These are phyloP conservation scores for Ornithorhynchus anatinus DNA, from an alignment of 2,113 vertebrate species.

Conservation along the genomic window DNA sequence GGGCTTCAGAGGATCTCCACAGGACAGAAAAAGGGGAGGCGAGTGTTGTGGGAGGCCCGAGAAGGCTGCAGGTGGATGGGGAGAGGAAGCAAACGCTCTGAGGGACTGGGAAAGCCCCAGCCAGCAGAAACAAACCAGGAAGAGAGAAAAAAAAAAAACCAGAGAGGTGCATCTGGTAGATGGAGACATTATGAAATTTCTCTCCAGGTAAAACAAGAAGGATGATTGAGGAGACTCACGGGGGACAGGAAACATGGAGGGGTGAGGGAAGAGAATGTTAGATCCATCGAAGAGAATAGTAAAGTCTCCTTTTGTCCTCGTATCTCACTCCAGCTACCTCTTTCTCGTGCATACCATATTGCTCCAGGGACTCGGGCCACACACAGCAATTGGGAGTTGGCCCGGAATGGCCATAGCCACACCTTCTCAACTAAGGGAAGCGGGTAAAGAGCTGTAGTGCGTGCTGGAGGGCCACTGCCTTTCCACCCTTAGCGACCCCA, in stretches of 20 bases:
- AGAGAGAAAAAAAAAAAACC: background rate
- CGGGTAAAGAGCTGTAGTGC: no score
- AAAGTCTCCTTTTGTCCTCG: background rate
- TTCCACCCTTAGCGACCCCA: conserved; percentile 4
- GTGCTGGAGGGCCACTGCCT: no score
- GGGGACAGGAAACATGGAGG: no score
- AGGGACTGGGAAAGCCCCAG: background rate
- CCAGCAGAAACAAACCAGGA: background rate
- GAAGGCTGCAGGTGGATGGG: fast-evolving
- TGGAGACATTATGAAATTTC: no score
- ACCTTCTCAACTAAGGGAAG: no score
- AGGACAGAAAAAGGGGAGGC: background rate
- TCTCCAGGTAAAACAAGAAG: no score
- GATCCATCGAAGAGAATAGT: background rate
- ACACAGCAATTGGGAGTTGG: background rate
- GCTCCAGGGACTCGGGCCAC: fast-evolving
- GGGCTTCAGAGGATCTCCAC: background rate
- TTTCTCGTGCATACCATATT: no score
- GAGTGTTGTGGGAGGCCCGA: background rate
- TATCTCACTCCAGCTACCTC: conserved; percentile 10
- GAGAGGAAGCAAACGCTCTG: fast-evolving
- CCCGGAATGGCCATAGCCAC: no score
- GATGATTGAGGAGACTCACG: no score
- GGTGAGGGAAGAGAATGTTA: no score
- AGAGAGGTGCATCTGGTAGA: no score